Evolutionary conservation across 2,113 vertebrate species (phyloP).

Genomic region (Geothlypis trichas): DNA sequence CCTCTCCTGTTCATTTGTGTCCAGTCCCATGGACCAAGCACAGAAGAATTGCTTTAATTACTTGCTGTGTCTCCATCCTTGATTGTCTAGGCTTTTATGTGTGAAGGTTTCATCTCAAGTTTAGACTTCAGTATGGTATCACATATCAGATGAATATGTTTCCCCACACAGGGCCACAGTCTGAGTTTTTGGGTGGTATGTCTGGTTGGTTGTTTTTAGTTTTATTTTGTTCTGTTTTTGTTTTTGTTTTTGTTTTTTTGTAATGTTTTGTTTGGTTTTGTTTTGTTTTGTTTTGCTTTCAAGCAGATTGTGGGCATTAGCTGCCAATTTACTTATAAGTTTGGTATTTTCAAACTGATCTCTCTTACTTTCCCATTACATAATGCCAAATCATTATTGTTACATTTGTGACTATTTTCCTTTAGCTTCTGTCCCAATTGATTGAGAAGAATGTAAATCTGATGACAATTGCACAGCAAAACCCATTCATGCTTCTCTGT

Average conservation of each 20-base stretch:
- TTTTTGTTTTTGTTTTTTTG: not conserved
- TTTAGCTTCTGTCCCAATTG: not conserved
- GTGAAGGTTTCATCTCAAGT: not conserved
- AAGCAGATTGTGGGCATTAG: not conserved
- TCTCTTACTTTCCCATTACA: not conserved
- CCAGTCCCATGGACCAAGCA: not conserved
- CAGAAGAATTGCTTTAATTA: not conserved
- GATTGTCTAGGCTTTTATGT: not conserved
- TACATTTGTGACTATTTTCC: not conserved
- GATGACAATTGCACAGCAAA: not conserved
- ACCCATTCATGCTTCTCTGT: not conserved
- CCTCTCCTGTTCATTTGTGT: not conserved
- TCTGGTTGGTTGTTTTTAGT: not conserved
- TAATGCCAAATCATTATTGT: not conserved
- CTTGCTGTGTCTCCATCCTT: rapidly evolving
- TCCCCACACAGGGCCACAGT: not conserved
- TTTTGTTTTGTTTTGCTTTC: not conserved
- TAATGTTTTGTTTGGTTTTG: too few relatives aligned
- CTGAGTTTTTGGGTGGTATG: not conserved
- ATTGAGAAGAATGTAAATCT: not conserved
- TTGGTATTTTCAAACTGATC: not conserved
- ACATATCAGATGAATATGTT: not conserved
- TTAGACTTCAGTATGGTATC: not conserved
- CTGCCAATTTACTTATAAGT: not conserved
- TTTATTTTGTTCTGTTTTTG: not conserved